These are phyloP conservation scores for Hemibagrus wyckioides DNA, from an alignment of 2,113 vertebrate species.

Conservation along the genomic window DNA sequence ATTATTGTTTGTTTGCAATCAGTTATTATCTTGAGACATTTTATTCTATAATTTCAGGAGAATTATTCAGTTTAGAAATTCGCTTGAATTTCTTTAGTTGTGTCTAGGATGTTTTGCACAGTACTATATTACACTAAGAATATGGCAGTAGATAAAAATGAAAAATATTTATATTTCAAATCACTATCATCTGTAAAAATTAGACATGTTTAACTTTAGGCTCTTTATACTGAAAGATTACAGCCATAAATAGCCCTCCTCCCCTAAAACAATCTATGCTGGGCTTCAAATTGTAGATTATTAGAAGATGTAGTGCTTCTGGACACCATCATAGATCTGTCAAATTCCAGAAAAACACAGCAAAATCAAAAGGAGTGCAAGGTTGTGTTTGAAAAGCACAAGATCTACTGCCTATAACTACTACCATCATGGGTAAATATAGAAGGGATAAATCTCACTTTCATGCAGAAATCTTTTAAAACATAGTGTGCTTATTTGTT, in stretches of 20 bases:
- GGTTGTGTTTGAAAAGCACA: conserved; percentile 10
- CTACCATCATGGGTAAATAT: conserved; percentile 13
- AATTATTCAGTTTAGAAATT: background rate
- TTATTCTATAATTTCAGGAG: background rate
- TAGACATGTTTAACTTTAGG: conserved; percentile 11
- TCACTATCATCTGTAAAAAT: background rate
- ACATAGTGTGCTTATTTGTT: conserved; percentile 43
- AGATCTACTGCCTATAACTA: background rate
- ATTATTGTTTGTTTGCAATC: background rate
- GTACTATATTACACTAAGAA: background rate
- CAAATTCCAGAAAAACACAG: conserved; percentile 28
- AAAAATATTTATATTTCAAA: background rate
- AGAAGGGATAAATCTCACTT: conserved; percentile 13
- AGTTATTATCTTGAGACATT: background rate
- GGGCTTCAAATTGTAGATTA: conserved; percentile 22
- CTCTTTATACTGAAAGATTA: conserved; percentile 14
- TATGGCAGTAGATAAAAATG: background rate
- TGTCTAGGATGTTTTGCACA: background rate
- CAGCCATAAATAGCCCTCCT: background rate
- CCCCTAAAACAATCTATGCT: background rate
- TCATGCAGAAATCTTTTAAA: conserved; percentile 32
- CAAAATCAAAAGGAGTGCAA: conserved; percentile 25
- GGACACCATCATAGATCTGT: conserved; percentile 15
- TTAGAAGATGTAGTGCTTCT: conserved; percentile 26
- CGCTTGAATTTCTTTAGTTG: background rate